phyloP scores from a whole-genome alignment of 2,797 vertebrate species.

The Hephaestus fuliginosus region DNA sequence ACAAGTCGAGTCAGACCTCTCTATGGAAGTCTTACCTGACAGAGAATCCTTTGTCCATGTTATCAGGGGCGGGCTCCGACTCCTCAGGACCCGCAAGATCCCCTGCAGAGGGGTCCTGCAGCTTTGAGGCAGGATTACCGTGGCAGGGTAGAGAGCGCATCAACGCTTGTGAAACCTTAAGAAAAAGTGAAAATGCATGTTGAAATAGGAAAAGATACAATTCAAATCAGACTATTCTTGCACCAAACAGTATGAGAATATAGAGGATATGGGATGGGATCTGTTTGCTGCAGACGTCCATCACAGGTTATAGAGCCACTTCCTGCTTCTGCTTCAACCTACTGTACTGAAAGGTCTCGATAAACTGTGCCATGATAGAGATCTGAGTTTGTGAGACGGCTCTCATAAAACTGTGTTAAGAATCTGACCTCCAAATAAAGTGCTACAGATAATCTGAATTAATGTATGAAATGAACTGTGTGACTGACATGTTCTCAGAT shows the following conservation, averaged over 20 bases:
- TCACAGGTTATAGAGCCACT: background rate
- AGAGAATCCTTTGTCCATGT: slow-evolving; percentile 89
- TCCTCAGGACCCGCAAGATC: slow-evolving; percentile 57
- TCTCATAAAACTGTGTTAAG: too few species aligned
- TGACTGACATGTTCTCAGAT: background rate
- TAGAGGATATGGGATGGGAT: too few species aligned
- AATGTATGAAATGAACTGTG: background rate
- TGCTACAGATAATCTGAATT: background rate
- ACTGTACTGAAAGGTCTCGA: background rate
- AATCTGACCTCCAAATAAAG: background rate
- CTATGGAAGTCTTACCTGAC: slow-evolving; percentile 87
- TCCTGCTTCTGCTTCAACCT: background rate
- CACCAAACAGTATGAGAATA: background rate
- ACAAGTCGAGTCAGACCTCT: background rate
- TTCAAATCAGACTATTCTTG: background rate
- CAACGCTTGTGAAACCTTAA: slow-evolving; percentile 90
- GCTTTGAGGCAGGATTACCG: slow-evolving; percentile 58
- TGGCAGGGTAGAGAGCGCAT: slow-evolving; percentile 89
- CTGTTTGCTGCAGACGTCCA: background rate
- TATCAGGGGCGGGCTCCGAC: slow-evolving; percentile 51
- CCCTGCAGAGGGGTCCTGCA: slow-evolving; percentile 35
- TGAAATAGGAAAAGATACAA: background rate
- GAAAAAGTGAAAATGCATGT: background rate
- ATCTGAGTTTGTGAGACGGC: background rate
- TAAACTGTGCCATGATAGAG: background rate